Conservation (phyloP, 2,797 vertebrate species). For the Enteromius unitaeniatus region DNA sequence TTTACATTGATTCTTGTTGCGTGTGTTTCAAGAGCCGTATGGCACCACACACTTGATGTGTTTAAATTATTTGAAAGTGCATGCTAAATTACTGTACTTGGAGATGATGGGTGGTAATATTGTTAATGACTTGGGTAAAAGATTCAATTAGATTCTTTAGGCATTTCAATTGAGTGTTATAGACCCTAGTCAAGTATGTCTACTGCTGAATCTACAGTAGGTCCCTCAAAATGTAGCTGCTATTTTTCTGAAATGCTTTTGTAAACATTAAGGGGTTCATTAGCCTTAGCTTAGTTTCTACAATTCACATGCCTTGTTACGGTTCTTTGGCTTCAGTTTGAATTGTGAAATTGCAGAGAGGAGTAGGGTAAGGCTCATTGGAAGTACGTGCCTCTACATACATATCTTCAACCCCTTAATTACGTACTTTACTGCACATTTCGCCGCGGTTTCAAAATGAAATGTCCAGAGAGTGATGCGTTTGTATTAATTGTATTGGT, state of each 20-base stretch:
- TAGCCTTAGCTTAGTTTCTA: neutral
- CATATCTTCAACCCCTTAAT: too few relatives aligned
- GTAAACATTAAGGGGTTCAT: neutral
- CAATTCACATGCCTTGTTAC: neutral
- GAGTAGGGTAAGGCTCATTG: neutral
- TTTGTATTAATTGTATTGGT: too few relatives aligned
- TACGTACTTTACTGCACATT: too few relatives aligned
- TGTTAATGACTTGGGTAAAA: slow-evolving; percentile 42
- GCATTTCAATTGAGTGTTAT: slow-evolving; percentile 64
- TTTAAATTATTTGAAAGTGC: slow-evolving; percentile 64
- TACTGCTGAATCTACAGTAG: slow-evolving; percentile 27
- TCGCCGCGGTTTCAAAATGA: too few relatives aligned
- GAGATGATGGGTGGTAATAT: slow-evolving; percentile 58
- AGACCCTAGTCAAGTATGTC: slow-evolving; percentile 52
- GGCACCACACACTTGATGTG: slow-evolving; percentile 63
- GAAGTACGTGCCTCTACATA: too few relatives aligned
- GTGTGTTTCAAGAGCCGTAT: slow-evolving; percentile 62
- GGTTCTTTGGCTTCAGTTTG: neutral
- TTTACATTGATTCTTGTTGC: slow-evolving; percentile 68
- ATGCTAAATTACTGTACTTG: slow-evolving; percentile 63
- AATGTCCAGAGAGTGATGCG: too few relatives aligned
- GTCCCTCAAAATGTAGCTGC: slow-evolving; percentile 34
- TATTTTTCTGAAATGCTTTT: slow-evolving; percentile 31
- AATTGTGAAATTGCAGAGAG: neutral
- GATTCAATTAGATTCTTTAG: slow-evolving; percentile 61